phyloP scores from a whole-genome alignment of 2,113 vertebrate genomes.

The Todiramphus chloris region DNA sequence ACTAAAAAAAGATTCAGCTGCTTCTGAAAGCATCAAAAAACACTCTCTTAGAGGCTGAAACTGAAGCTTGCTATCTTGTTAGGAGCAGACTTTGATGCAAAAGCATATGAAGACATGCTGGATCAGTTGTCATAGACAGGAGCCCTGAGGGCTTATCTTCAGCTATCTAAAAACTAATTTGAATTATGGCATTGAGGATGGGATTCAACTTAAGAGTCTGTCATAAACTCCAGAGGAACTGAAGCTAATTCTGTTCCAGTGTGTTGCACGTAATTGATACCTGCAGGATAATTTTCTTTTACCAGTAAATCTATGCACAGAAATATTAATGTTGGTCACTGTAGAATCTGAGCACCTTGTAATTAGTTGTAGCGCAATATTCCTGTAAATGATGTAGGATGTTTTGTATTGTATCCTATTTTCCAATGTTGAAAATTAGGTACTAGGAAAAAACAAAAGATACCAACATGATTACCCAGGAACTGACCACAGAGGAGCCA shows the following conservation, averaged over 20 bases:
- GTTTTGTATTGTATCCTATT: neutral
- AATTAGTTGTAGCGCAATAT: neutral
- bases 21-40: neutral
- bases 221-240: neutral
- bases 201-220: neutral
- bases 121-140: neutral
- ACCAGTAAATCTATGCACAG: conserved; percentile 28
- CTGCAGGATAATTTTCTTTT: neutral
- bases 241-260: neutral
- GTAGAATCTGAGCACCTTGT: neutral
- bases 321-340: neutral
- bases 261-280: neutral
- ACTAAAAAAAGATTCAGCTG: neutral
- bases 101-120: neutral
- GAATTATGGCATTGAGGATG: neutral
- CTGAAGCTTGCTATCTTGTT: neutral
- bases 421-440: neutral
- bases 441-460: neutral
- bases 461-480: neutral
- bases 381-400: neutral
- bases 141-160: neutral
- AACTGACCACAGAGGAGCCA: neutral
- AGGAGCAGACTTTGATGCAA: neutral
- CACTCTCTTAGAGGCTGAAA: neutral
- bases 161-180: neutral